Evolutionary conservation across 2,797 vertebrate genomes (phyloP).

Genomic region (Rhinophrynus dorsalis): DNA sequence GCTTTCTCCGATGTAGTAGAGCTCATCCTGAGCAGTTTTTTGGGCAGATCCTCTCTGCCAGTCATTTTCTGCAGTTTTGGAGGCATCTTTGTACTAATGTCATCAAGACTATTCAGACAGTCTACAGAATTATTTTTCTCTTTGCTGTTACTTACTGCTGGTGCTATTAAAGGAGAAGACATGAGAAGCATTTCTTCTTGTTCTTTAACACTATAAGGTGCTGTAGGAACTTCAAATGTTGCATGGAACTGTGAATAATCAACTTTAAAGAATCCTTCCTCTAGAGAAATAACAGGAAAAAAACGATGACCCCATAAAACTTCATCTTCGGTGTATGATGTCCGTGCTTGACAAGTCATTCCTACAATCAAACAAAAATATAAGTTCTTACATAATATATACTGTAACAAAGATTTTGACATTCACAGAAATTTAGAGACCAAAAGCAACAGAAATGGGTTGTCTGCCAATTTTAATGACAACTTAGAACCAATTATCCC

Average conservation of each 20-base stretch:
- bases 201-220: slow-evolving; percentile 95
- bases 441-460: too few species aligned
- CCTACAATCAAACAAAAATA: slow-evolving; percentile 67
- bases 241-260: slow-evolving; percentile 99
- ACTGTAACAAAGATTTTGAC: too few species aligned
- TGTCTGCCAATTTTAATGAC: too few species aligned
- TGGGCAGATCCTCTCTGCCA: slow-evolving; percentile 90
- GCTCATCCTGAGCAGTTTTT: slow-evolving; percentile 96
- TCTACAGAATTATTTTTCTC: slow-evolving; percentile 92
- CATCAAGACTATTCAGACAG: slow-evolving; percentile 90
- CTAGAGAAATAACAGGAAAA: slow-evolving; percentile 96
- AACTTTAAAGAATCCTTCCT: slow-evolving; percentile 98
- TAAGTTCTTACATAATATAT: neutral
- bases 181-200: slow-evolving; percentile 96
- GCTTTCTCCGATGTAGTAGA: slow-evolving; percentile 98
- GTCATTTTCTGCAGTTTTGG: slow-evolving; percentile 96
- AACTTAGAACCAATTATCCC: too few species aligned
- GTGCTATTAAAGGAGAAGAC: slow-evolving; percentile 93
- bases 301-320: slow-evolving; percentile 98
- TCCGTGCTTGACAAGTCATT: slow-evolving; percentile 98
- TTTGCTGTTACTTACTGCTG: slow-evolving; percentile 92
- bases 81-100: slow-evolving; percentile 88
- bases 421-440: too few species aligned
- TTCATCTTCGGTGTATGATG: slow-evolving; percentile 97
- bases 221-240: slow-evolving; percentile 93